Evolutionary conservation across 2,113 vertebrate genomes (phyloP).

Genomic region (Poicephalus meyeri): DNA sequence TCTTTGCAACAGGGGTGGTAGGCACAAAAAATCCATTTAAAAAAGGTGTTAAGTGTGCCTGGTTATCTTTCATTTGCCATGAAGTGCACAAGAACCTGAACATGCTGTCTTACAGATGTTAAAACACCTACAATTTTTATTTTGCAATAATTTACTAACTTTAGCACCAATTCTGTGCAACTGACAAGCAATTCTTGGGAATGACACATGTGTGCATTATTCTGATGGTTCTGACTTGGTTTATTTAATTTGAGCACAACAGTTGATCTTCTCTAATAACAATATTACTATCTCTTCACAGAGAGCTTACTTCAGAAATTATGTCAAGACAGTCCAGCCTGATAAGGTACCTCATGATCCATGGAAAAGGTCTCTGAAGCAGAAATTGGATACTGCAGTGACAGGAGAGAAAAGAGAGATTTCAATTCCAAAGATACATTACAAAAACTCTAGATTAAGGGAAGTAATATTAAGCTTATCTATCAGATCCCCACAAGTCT

Average conservation of each 20-base stretch:
- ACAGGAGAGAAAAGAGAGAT: background rate
- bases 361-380: background rate
- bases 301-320: background rate
- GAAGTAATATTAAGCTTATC: background rate
- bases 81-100: background rate
- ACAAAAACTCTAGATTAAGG: background rate
- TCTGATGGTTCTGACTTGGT: background rate
- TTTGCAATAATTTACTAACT: background rate
- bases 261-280: background rate
- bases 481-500: background rate
- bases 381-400: slow-evolving; percentile 4
- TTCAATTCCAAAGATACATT: background rate
- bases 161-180: background rate
- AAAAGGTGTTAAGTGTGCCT: background rate
- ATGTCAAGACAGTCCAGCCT: background rate
- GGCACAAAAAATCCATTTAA: background rate
- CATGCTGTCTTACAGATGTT: background rate
- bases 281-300: background rate
- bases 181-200: background rate
- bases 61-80: background rate
- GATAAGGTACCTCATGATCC: background rate
- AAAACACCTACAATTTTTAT: background rate
- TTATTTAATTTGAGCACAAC: background rate
- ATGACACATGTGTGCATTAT: background rate
- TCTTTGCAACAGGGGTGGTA: background rate